Evolutionary conservation across 2,888 invertebrate genomes (phyloP).

Genomic region (Aspidiotus destructor): DNA sequence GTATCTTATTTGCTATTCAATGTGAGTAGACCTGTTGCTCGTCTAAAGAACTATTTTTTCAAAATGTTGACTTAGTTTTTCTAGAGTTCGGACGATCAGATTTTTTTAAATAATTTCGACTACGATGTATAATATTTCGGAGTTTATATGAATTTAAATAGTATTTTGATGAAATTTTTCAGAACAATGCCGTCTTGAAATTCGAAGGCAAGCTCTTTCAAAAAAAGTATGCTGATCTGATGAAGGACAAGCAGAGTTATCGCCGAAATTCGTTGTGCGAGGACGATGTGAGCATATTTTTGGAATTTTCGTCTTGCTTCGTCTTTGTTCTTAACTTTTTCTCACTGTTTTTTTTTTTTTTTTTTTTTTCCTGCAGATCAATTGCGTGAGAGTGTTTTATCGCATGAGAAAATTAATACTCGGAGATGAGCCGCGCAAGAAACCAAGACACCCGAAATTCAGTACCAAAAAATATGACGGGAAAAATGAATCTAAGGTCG

Average conservation of each 20-base stretch:
- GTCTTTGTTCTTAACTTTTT: neutral
- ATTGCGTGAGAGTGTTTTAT: too few species aligned
- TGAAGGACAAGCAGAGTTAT: neutral
- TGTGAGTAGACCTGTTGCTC: neutral
- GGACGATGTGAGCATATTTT: constrained; percentile 14
- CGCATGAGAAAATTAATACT: too few species aligned
- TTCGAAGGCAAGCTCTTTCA: constrained; percentile 27
- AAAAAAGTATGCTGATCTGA: constrained; percentile 12
- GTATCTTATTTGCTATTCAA: neutral
- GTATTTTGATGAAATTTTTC: constrained; percentile 1
- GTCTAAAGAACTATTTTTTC: neutral
- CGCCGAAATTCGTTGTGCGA: constrained; percentile 9
- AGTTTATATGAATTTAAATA: neutral
- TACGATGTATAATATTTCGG: too few species aligned
- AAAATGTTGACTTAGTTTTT: neutral
- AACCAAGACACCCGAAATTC: too few species aligned
- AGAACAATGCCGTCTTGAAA: constrained; percentile 18
- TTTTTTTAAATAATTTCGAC: too few species aligned
- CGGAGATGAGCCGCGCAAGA: too few species aligned
- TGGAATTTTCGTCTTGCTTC: neutral
- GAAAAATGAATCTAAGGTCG: too few species aligned
- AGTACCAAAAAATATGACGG: too few species aligned
- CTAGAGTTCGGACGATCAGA: neutral
- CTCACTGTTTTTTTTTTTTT: too few species aligned
- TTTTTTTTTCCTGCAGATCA: too few species aligned